These are phyloP conservation scores for Euplexia lucipara DNA, from an alignment of 2,888 invertebrate species.

Conservation along the genomic window DNA sequence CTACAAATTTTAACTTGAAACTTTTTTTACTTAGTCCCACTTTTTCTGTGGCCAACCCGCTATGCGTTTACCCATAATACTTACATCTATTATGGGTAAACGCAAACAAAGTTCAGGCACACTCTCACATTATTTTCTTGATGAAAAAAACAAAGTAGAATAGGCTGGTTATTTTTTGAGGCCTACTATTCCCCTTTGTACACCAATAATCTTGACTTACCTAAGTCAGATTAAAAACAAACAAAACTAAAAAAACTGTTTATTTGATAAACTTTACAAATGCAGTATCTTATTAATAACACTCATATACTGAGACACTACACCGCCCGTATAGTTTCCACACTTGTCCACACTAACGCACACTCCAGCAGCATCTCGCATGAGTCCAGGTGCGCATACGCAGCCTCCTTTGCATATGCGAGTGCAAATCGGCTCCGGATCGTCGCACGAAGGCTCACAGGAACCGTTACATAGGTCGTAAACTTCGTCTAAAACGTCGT, in stretches of 20 bases:
- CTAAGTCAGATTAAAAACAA: neutral
- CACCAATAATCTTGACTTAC: too few species aligned
- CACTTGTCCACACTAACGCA: constrained; percentile 84
- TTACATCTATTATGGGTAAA: too few species aligned
- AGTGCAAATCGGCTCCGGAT: constrained; percentile 84
- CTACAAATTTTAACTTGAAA: too few species aligned
- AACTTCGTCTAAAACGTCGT: too few species aligned
- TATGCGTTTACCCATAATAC: too few species aligned
- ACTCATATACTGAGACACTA: constrained; percentile 77
- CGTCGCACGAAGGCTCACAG: constrained; percentile 82
- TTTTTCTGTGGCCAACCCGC: too few species aligned
- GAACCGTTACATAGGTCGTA: constrained; percentile 81
- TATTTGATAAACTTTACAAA: constrained; percentile 50
- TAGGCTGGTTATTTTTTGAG: too few species aligned
- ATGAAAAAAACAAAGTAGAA: too few species aligned
- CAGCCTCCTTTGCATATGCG: constrained; percentile 81
- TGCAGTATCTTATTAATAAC: constrained; percentile 81
- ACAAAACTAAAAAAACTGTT: neutral
- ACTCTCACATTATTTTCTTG: too few species aligned
- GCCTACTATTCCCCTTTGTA: too few species aligned
- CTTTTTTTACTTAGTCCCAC: too few species aligned
- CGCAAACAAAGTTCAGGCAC: too few species aligned
- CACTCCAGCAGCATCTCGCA: constrained; percentile 75
- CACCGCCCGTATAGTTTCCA: constrained; percentile 73
- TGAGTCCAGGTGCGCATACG: constrained; percentile 80